Evolutionary conservation across 2,113 vertebrate genomes (phyloP).

Genomic region (Cinclus mexicanus): DNA sequence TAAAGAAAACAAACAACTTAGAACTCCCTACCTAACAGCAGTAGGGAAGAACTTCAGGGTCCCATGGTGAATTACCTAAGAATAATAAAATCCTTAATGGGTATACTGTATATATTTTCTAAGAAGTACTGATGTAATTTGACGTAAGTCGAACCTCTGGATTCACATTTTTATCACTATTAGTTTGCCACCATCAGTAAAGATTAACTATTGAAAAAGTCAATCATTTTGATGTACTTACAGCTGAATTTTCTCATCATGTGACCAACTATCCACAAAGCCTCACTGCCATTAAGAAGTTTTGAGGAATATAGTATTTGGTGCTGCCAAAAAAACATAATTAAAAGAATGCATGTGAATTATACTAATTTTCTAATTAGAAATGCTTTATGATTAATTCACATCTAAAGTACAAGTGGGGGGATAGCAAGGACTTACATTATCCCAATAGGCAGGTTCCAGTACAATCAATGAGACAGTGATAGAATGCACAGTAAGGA

Average conservation of each 20-base stretch:
- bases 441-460: constrained; percentile 56
- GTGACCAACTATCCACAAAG: constrained; percentile 67
- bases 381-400: constrained; percentile 20
- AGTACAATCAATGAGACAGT: constrained; percentile 54
- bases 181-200: constrained; percentile 21
- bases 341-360: constrained; percentile 63
- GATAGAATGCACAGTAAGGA: constrained; percentile 60
- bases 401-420: constrained; percentile 37
- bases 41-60: not conserved
- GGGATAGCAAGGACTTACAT: constrained; percentile 61
- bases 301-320: constrained; percentile 67
- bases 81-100: not conserved
- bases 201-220: constrained; percentile 49
- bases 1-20: not conserved
- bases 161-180: not conserved
- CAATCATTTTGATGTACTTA: constrained; percentile 62
- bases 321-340: constrained; percentile 69
- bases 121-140: not conserved
- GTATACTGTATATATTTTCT: not conserved
- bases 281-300: constrained; percentile 58
- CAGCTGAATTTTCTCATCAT: constrained; percentile 65
- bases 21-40: not conserved
- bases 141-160: not conserved
- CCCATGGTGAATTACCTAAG: not conserved
- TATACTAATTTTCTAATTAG: constrained; percentile 12